Base-by-base conservation (phyloP, 2,888 invertebrate species). In the Luperina nickerlii region DNA sequence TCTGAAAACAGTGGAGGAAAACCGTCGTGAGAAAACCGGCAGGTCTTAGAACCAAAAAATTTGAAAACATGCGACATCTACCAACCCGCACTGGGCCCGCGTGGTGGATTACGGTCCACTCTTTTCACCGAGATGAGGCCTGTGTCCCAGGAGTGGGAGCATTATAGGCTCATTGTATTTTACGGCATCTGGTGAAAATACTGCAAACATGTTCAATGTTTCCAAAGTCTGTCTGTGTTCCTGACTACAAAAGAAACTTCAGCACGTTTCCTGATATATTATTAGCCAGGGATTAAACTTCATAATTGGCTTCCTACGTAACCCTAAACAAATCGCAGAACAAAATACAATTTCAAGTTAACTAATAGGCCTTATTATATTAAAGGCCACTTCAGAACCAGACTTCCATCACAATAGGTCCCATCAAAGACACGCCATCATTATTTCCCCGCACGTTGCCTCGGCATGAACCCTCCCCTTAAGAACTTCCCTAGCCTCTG, bases 361-460 rank as follows among this genome's bases (percentile, higher is more conserved):
- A 89, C 91, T 91, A 93, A 94, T 92, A 93, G 90, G 90, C 90
- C 91, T 92, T 91, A 93, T 93, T 93, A 94, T 91, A 93, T 93
- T 93, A 94, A 89, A 94, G 91, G 90, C 91, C 91, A 91, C 93
- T 93, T 94, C 94, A 94, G 83, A 90, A 90, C 88, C 94, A 94
- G 94, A 92, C 91, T 88, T 85, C 70, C 90, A 86, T 91, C 92
- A 93, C 92, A 93, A 92, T 91, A 86, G 84, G 84, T 77, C 87
- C 94, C 93, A 91, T 94, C 94, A 94, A 84, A 89, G 91, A 90
- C 95, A 95, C 92, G 91, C 93, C 93, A 90, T 94, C 93, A 93
- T 94, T 94, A 94, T 91, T 90, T 89, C 90, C 90, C 90, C 89
- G 88, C 91, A 92, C 89, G 88, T 87, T 76, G 84, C 57, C 57